These are phyloP conservation scores for Bhutanitis thaidina DNA, from an alignment of 2,888 invertebrate genomes.

Conservation along the genomic window DNA sequence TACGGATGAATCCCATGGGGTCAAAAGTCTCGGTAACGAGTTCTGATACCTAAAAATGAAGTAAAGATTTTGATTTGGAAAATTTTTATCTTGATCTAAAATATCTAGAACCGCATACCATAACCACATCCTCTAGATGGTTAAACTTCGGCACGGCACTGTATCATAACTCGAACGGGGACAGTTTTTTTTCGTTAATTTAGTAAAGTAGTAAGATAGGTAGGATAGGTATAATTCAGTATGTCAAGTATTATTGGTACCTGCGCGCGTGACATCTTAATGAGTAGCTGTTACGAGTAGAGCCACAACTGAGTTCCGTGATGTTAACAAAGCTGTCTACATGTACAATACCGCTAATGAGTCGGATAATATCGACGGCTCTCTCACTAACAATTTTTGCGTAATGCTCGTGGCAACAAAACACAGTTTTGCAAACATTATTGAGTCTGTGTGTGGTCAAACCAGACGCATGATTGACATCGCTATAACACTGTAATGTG, in stretches of 20 bases:
- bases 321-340: slow-evolving; percentile 4
- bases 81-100: too few relatives aligned
- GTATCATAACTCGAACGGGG: too few relatives aligned
- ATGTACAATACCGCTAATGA: background rate
- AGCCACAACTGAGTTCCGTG: slow-evolving; percentile 1
- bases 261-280: slow-evolving; percentile 13
- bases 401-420: background rate
- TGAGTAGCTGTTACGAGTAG: background rate
- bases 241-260: background rate
- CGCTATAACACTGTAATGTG: slow-evolving; percentile 30
- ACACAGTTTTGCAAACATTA: background rate
- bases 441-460: slow-evolving; percentile 34
- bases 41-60: too few relatives aligned
- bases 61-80: too few relatives aligned
- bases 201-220: too few relatives aligned
- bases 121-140: too few relatives aligned
- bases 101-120: too few relatives aligned
- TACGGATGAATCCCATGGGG: too few relatives aligned
- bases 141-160: too few relatives aligned
- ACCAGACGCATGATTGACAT: slow-evolving; percentile 27
- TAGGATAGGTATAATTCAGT: too few relatives aligned
- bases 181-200: too few relatives aligned
- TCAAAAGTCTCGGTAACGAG: too few relatives aligned
- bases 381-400: slow-evolving; percentile 5
- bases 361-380: slow-evolving; percentile 3